Evolutionary conservation across 2,888 invertebrate species (phyloP).

Genomic region (Plagiodera versicolora): DNA sequence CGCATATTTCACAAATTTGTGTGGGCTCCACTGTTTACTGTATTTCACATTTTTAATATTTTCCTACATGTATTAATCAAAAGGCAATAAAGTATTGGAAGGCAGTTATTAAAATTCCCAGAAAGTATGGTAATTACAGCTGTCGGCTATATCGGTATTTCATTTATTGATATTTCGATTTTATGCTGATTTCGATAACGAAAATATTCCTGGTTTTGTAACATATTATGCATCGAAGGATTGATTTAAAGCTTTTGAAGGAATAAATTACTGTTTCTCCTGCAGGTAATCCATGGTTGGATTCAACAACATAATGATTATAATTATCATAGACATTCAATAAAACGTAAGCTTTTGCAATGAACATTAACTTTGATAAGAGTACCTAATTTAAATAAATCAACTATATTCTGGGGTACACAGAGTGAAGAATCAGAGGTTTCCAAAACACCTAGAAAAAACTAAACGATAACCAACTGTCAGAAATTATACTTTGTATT

Average conservation of each 20-base stretch:
- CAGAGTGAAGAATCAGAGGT: too few species aligned
- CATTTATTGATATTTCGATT: neutral
- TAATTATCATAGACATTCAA: too few species aligned
- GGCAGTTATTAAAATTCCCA: conserved; percentile 20
- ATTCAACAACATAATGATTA: neutral
- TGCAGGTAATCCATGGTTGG: neutral
- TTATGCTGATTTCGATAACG: neutral
- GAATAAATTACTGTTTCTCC: neutral
- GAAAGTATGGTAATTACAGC: conserved; percentile 20
- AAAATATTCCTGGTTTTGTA: neutral
- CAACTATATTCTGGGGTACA: too few species aligned
- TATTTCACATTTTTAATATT: conserved; percentile 26
- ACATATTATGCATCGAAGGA: neutral
- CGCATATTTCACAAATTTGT: conserved; percentile 25
- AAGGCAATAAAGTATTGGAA: conserved; percentile 21
- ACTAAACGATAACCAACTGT: too few species aligned
- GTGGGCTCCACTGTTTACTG: conserved; percentile 31
- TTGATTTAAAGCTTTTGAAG: too few species aligned
- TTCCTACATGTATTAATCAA: conserved; percentile 21
- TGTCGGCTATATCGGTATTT: neutral
- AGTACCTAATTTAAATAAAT: too few species aligned
- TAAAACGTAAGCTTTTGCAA: too few species aligned
- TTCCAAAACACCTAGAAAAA: too few species aligned
- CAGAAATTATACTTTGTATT: too few species aligned
- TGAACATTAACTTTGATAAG: too few species aligned